phyloP scores from a whole-genome alignment of 2,888 invertebrate genomes.

The Nomada fabriciana region DNA sequence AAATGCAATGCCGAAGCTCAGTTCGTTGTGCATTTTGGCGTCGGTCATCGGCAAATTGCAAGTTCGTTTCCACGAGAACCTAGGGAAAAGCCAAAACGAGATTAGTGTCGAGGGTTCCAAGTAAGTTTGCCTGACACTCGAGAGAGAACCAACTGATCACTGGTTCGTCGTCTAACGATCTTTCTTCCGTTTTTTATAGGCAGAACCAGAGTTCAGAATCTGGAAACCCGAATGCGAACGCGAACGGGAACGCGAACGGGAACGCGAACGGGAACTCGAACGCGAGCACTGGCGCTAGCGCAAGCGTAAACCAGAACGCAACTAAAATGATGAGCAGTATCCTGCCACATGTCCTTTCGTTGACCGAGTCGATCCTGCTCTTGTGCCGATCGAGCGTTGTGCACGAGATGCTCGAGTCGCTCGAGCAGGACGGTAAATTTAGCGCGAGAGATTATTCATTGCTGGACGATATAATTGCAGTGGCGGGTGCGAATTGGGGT shows the following conservation, averaged over 20 bases:
- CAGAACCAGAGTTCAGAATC: constrained; percentile 73
- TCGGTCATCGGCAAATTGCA: constrained; percentile 91
- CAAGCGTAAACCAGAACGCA: constrained; percentile 9
- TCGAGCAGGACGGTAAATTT: constrained; percentile 83
- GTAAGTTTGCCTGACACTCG: constrained; percentile 64
- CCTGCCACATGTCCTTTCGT: constrained; percentile 88
- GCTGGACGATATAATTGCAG: constrained; percentile 79
- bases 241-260: too few species aligned
- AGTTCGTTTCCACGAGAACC: constrained; percentile 86
- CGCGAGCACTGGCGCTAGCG: too few species aligned
- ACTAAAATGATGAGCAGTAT: constrained; percentile 86
- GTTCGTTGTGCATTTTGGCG: constrained; percentile 91
- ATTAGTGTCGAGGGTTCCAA: constrained; percentile 81
- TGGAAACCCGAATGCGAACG: constrained; percentile 60
- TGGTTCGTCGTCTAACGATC: too few species aligned
- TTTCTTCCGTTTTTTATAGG: constrained; percentile 21
- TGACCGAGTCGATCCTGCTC: constrained; percentile 88
- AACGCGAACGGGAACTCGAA: too few species aligned
- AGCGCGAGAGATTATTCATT: constrained; percentile 85
- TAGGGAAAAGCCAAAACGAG: constrained; percentile 78
- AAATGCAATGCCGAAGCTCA: constrained; percentile 87
- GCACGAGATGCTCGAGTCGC: constrained; percentile 84
- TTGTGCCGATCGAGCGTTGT: constrained; percentile 84
- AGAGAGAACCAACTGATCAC: too few species aligned
- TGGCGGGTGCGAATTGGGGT: constrained; percentile 84